Base-by-base conservation (phyloP, 2,888 invertebrate species). In the Lasioglossum calceatum region DNA sequence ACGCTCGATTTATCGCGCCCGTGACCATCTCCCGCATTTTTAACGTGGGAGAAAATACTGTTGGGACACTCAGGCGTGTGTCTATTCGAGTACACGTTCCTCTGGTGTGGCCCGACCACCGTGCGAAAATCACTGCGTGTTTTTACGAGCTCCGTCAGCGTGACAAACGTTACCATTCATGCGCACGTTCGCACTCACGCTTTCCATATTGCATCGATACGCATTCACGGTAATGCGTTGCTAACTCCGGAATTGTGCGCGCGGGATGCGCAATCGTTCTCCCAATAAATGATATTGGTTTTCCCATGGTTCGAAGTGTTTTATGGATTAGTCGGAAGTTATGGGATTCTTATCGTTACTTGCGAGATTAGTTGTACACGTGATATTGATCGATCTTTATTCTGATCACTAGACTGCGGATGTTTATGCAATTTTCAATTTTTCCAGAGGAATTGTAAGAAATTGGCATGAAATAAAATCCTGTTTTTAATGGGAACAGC, bases 11-110 rank as follows among this genome's bases (percentile, higher is more conserved):
- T 89, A 89, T 89, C 85, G 87, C 85, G 54, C 72, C 42, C 74
- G 47, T 71, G 67, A 23, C 77, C 78, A 67, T 81, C 87, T 86
- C 84, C 81, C 88, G 89, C 84, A 89, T 92, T 90, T 90, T 93
- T 91, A 89, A 91, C 89, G 89, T 89, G 89, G 82, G 90, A 89
- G 84, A 89, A 54, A 36, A 0, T 42, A 58, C 50, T 27, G 61
- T 27, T 27, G 61, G n/a, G 12, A 27, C 27, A 61, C 61, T 61
- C 27, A 58, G 47, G n/a, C 36, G 19, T 7, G 27, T 32, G 70
- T 61, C 61, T 39, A 74, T 77, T 23, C 14, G n/a, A 27, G 42
- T 7, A 50, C 23, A 19, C 47, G 39, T 47, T 2, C 10, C 44
- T 50, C 47, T 32, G 23, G 75, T 71, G 77, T 32, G 54, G 39